A percentile compares a stretch with the other conserved stretches of the same genome.
Evolutionary conservation across 30 jellyfish, hydroid and myxozoan genomes (phyloP).

Genomic region (Calvadosia cruxmelitensis): DNA sequence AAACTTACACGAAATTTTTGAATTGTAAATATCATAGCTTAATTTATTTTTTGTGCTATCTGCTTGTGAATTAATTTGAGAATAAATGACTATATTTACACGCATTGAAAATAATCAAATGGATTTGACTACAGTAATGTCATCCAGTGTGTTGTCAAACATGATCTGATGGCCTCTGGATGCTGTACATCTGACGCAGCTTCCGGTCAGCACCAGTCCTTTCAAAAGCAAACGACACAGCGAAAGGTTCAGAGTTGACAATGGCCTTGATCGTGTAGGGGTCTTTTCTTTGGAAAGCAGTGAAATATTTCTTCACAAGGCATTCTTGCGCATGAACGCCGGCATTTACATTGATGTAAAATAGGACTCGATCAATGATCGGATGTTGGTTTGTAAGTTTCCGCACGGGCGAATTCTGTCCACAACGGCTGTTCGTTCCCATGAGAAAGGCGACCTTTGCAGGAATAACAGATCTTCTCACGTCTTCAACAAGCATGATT

Average conservation of each 20-base stretch:
- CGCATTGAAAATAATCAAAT: too few species aligned
- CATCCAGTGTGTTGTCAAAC: too few species aligned
- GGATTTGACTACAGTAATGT: too few species aligned
- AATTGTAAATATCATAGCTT: too few species aligned
- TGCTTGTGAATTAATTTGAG: too few species aligned
- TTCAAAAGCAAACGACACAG: too few species aligned
- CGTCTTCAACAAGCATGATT: background rate
- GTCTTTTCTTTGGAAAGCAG: background rate
- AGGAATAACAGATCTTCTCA: background rate
- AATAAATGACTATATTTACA: too few species aligned
- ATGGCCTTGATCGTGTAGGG: slow-evolving; percentile 3
- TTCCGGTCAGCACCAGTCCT: too few species aligned
- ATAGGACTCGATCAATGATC: slow-evolving; percentile 3
- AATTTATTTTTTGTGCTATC: too few species aligned
- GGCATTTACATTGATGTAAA: background rate
- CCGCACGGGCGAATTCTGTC: slow-evolving; percentile 11
- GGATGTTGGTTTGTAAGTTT: slow-evolving; percentile 2
- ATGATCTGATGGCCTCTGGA: too few species aligned
- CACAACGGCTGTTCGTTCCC: slow-evolving; percentile 9
- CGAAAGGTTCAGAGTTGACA: slow-evolving; percentile 4
- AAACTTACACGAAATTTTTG: too few species aligned
- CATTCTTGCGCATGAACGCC: background rate
- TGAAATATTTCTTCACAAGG: slow-evolving; percentile 2
- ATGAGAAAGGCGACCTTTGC: background rate
- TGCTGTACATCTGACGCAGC: too few species aligned